A percentile compares a stretch with the other conserved stretches of the same genome.
These are phyloP conservation scores for Sciurus carolinensis DNA, from an alignment of 2,797 vertebrate species.

Conservation along the genomic window DNA sequence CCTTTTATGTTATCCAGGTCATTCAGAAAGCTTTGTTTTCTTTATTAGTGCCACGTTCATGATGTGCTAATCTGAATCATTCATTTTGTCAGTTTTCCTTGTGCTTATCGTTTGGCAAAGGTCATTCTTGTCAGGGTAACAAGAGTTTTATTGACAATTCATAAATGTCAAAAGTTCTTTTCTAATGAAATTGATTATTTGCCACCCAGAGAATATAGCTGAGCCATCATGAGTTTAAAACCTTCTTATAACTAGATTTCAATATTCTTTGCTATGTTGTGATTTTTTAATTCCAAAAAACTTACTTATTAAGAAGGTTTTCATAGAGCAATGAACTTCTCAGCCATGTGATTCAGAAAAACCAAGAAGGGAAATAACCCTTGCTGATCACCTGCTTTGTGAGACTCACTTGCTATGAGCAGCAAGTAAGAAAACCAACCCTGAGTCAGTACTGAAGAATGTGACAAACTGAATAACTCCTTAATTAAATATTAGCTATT, in stretches of 20 bases:
- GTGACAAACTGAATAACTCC: background rate
- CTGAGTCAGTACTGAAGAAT: background rate
- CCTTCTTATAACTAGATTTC: constrained; percentile 1
- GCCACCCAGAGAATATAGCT: background rate
- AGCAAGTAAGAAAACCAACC: background rate
- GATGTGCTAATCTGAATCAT: background rate
- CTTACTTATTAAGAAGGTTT: background rate
- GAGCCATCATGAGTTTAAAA: background rate
- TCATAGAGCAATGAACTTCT: background rate
- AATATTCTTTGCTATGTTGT: background rate
- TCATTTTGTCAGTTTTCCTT: background rate
- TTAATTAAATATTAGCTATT: background rate
- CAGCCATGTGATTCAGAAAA: background rate
- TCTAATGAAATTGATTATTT: background rate
- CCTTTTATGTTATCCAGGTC: background rate
- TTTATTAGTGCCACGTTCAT: background rate
- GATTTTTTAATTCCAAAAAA: background rate
- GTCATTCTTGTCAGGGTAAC: background rate
- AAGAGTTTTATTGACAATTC: background rate
- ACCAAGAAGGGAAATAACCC: background rate
- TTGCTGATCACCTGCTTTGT: background rate
- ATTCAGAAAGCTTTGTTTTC: constrained; percentile 19
- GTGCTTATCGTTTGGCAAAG: background rate
- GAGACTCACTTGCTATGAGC: background rate
- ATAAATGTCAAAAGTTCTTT: background rate